Base-by-base conservation (phyloP, 2,113 vertebrate genomes). In the Condylura cristata region DNA sequence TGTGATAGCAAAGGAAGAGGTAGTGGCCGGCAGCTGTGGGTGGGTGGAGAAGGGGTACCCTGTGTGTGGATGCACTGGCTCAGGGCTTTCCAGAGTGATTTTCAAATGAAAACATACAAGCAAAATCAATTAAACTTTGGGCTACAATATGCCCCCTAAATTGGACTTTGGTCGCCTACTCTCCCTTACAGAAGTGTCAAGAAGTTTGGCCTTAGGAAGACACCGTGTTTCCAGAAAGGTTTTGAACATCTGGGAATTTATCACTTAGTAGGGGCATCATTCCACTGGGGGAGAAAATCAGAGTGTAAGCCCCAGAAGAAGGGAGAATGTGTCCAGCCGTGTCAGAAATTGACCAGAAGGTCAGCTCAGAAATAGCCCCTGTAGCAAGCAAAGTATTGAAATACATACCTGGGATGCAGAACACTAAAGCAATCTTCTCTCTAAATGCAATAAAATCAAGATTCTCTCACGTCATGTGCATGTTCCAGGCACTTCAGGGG, bases 291-390 rank as follows among this genome's bases (percentile, higher is more conserved):
- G 70, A 26, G 60, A 60, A 94, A 91, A 66, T 46, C 63, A 91
- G 86, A 9, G 53, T 83, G 32, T 1, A 0, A 66, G 46, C 70
- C 44, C 24, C 0, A 2, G 20, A 74, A 93, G 82, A 4, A 37
- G 71, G 78, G 70, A 75, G 22, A 75, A n/a, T 20, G 10, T 56
- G 74, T n/a, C 76, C 26, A 37, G 28, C 44, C 65, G 12, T 6
- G 37, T 94, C 83, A 53, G 89, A 71, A 95, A 92, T 41, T 89
- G 74, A 92, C 74, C 13, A 32, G 46, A 89, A 28, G 82, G 89
- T 95, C 89, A 86, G 30, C 0, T 75, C 82, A 66, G 89, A 89
- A 93, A 80, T 80, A 91, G 66, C 12, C 10, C 14, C 41, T 1
- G 53, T 28, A 56, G 34, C 79, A 2, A 60, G 70, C 1, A 0